Base-by-base conservation (phyloP, 1,140 invertebrate species). In the Piezodorus guildinii region DNA sequence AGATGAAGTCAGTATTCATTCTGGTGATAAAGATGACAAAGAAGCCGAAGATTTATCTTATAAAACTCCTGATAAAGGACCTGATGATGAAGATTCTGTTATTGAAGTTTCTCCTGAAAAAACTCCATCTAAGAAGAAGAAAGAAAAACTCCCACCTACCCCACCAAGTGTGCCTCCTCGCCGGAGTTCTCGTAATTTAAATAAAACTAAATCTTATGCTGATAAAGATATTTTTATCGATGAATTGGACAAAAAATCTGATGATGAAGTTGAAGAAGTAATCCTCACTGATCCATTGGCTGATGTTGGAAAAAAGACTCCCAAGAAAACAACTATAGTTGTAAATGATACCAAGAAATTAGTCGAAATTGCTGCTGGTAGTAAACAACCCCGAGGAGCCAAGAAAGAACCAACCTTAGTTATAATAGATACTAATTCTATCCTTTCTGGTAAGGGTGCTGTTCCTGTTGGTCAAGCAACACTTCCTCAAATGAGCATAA, bases 391-490 rank as follows among this genome's bases (percentile, higher is more conserved):
- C 60, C 51, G 73, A 1, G 79, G 78, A 60, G 79, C 80, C 3
- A 85, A 86, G 68, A 87, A 87, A 68, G 85, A 88, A 71, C 84
- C 85, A 2, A 87, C 85, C 2, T 75, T 88, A 68, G 86, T 89
- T 27, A 87, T 89, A 59, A 86, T 89, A 64, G 86, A 88, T 70
- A 87, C 85, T 4, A 86, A 88, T 77, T 83, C 83, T 14, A 85
- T 85, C 68, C 71, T 85, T 44, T 81, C 81, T 52, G 82, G 81
- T 6, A 78, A 81, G 65, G 83, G 82, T 54, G 80, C 81, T 21
- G 73, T 84, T 17, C 81, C 83, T 62, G 74, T 84, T 5, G 75
- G 73, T 51, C 71, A 74, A 58, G 70, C 71, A 30, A 62, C 72
- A n/a, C 60, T 62, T 34, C 54, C 68, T 52, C 56, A 58, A 16